These are phyloP conservation scores for Acanthaster planci DNA, from an alignment of 35 echinoderm and acorn worm species.

Conservation along the genomic window DNA sequence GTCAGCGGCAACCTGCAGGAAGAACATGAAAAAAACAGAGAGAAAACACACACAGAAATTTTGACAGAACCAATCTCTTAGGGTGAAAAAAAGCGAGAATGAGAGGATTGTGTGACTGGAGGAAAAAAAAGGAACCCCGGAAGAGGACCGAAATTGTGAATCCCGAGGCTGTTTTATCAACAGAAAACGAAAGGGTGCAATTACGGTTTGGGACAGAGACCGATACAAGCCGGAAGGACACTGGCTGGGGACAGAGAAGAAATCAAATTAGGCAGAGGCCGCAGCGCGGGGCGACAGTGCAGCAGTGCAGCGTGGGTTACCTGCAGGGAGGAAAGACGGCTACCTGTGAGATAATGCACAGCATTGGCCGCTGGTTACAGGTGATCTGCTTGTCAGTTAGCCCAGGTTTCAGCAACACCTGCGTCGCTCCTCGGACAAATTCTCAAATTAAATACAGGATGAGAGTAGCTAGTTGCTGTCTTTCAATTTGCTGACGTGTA, in stretches of 20 bases:
- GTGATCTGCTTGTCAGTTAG: too few relatives aligned
- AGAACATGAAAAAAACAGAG: not conserved
- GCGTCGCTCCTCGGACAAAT: too few relatives aligned
- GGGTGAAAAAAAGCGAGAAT: not conserved
- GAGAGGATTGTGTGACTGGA: not conserved
- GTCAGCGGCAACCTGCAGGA: not conserved
- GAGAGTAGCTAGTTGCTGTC: too few relatives aligned
- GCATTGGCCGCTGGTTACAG: too few relatives aligned
- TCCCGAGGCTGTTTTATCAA: conserved; percentile 25
- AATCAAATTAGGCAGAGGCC: conserved; percentile 3
- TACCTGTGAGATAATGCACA: too few relatives aligned
- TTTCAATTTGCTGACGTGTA: too few relatives aligned
- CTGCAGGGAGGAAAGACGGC: too few relatives aligned
- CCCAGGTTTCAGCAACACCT: too few relatives aligned
- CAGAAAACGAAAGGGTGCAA: conserved; percentile 1
- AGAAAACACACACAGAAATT: not conserved
- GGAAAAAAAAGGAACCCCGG: not conserved
- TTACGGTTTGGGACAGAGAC: conserved; percentile 5
- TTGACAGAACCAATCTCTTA: not conserved
- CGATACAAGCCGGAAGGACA: conserved; percentile 5
- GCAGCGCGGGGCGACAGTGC: not conserved
- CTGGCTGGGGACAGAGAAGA: conserved; percentile 13
- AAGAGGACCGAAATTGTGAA: conserved; percentile 23
- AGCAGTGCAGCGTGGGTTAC: too few relatives aligned
- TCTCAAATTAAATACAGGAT: too few relatives aligned